Conservation (phyloP, 2,888 invertebrate genomes). For the Nephrotoma appendiculata region DNA sequence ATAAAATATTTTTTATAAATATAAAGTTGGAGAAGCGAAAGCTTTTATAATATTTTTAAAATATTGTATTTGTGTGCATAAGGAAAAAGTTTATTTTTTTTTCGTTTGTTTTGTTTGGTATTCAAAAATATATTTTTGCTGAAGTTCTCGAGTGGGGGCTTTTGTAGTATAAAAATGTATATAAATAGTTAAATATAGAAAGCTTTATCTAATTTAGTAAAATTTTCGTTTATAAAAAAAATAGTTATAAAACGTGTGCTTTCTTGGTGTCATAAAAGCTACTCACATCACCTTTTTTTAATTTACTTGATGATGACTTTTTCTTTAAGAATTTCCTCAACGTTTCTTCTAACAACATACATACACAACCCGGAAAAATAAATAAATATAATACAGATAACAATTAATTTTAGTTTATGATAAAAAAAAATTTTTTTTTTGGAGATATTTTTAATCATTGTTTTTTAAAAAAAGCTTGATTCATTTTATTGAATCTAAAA, state of each 20-base stretch:
- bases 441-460: neutral
- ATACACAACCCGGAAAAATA: neutral
- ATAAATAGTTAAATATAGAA: neutral
- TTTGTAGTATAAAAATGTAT: neutral
- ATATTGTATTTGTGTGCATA: neutral
- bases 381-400: neutral
- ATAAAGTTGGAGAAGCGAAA: neutral
- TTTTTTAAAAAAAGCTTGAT: slow-evolving; percentile 7
- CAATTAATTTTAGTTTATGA: neutral
- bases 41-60: neutral
- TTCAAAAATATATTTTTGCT: neutral
- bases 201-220: neutral
- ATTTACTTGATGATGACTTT: slow-evolving; percentile 3
- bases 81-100: neutral
- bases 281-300: slow-evolving; percentile 7
- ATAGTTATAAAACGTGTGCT: neutral
- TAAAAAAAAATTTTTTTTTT: neutral
- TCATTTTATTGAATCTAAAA: slow-evolving; percentile 15
- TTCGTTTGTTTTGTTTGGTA: neutral
- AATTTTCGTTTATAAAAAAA: neutral
- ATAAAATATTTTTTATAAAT: neutral
- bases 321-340: neutral
- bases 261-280: slow-evolving; percentile 3
- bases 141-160: neutral
- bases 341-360: neutral